Conservation (phyloP, 2,113 vertebrate genomes). For the Apteryx owenii region DNA sequence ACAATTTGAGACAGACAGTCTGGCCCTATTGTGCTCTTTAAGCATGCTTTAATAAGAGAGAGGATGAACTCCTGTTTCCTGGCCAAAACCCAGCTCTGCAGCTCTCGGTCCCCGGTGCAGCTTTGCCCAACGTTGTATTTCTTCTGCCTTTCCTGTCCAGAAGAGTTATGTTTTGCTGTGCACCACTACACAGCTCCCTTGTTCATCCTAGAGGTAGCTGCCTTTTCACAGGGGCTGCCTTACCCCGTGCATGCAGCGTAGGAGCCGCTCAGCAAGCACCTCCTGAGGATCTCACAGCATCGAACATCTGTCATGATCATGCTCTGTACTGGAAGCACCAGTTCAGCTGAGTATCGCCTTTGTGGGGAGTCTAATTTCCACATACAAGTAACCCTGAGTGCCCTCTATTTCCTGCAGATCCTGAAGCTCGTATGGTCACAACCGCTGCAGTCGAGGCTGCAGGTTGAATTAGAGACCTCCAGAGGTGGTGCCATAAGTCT, state of each 20-base stretch:
- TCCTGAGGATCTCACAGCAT: neutral
- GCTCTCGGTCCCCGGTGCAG: neutral
- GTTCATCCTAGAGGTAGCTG: neutral
- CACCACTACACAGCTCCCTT: neutral
- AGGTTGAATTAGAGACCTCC: neutral
- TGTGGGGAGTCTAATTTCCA: neutral
- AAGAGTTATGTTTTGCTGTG: neutral
- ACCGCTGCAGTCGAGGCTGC: neutral
- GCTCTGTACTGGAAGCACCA: neutral
- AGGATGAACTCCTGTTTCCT: too few species aligned
- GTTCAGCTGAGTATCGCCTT: neutral
- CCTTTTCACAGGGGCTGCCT: too few species aligned
- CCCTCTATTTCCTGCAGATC: neutral
- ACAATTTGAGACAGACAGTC: neutral
- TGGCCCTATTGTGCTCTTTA: neutral
- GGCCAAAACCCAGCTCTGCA: neutral
- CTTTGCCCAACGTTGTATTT: neutral
- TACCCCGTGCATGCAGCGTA: too few species aligned
- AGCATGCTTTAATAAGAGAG: neutral
- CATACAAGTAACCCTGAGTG: too few species aligned
- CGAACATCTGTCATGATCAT: too few species aligned
- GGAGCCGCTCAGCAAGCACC: neutral
- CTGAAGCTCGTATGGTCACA: neutral
- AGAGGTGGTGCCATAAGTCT: neutral
- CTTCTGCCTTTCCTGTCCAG: neutral